phyloP scores from a whole-genome alignment of 2,113 vertebrate genomes.

The Apteryx mantelli region DNA sequence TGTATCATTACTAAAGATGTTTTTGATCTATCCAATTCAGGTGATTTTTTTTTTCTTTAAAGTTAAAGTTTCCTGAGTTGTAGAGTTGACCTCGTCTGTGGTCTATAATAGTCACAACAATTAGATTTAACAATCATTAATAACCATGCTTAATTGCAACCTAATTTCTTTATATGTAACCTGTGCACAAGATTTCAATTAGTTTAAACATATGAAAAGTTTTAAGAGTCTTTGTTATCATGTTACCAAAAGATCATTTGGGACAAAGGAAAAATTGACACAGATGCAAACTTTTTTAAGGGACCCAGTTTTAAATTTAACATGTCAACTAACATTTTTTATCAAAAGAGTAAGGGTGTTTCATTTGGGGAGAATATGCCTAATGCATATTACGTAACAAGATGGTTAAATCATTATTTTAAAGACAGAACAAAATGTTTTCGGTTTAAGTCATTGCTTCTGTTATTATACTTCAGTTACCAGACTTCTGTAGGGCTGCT shows the following conservation, averaged over 20 bases:
- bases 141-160: slow-evolving; percentile 66
- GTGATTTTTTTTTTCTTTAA: not conserved
- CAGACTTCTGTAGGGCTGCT: not conserved
- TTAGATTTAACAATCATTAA: slow-evolving; percentile 59
- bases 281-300: slow-evolving; percentile 32
- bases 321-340: not conserved
- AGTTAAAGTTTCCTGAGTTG: not conserved
- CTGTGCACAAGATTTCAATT: slow-evolving; percentile 56
- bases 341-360: not conserved
- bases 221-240: slow-evolving; percentile 21
- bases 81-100: slow-evolving; percentile 48
- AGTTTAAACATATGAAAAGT: slow-evolving; percentile 51
- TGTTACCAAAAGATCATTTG: slow-evolving; percentile 58
- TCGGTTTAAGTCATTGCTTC: not conserved
- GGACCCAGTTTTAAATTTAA: slow-evolving; percentile 15
- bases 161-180: slow-evolving; percentile 67
- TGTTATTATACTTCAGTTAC: not conserved
- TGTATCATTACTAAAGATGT: not conserved
- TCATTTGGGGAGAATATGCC: not conserved
- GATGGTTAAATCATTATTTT: not conserved
- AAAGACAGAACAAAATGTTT: not conserved
- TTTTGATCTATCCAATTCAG: not conserved
- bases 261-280: slow-evolving; percentile 37
- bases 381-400: not conserved
- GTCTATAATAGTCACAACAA: slow-evolving; percentile 53